Conservation (phyloP, 1,140 invertebrate species). For the Portunus trituberculatus region DNA sequence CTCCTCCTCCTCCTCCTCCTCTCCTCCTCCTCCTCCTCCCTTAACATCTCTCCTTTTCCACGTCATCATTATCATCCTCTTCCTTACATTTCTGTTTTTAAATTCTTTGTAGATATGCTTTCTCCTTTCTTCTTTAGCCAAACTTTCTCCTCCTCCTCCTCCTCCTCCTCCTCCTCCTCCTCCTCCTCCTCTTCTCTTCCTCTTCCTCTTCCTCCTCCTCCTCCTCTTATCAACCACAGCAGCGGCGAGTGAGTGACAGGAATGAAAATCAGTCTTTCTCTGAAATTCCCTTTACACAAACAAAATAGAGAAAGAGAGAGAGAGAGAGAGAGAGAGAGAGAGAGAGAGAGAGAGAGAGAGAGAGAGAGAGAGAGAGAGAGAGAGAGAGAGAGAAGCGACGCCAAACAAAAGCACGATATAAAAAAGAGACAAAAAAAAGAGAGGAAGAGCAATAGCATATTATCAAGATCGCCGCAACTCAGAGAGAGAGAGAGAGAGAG, state of each 20-base stretch:
- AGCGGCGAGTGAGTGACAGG: background rate
- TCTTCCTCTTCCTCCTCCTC: background rate
- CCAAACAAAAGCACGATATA: no score
- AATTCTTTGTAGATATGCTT: background rate
- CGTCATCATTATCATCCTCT: background rate
- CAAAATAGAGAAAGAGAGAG: background rate
- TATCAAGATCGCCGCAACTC: background rate
- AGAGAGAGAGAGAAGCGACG: constrained; percentile 2
- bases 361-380: constrained; percentile 30
- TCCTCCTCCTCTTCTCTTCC: background rate
- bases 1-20: background rate
- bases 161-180: background rate
- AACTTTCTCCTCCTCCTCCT: background rate
- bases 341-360: constrained; percentile 33
- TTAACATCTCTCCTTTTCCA: background rate
- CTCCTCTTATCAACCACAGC: background rate
- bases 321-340: background rate
- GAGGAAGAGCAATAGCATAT: background rate
- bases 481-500: background rate
- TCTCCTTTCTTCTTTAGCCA: background rate
- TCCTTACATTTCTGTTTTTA: background rate
- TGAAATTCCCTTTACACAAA: background rate
- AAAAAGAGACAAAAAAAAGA: background rate
- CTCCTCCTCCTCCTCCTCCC: no score
- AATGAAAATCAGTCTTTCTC: background rate